Percentiles rank a stretch among this genome's conserved stretches.
These are phyloP conservation scores for Podilymbus podiceps DNA, from an alignment of 2,113 vertebrate genomes.

Conservation along the genomic window DNA sequence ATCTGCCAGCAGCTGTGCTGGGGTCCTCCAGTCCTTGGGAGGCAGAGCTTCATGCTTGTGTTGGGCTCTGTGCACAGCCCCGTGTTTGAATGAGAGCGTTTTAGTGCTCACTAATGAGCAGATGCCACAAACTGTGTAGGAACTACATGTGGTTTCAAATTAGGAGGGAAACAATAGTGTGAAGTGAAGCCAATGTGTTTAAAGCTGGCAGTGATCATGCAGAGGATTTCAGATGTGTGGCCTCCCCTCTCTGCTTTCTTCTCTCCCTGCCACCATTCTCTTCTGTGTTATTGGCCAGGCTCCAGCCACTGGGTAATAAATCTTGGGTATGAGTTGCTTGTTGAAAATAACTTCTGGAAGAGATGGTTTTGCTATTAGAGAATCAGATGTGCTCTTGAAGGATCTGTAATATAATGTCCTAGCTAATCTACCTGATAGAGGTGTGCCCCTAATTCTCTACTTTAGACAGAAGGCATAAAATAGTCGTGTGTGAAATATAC, in stretches of 20 bases:
- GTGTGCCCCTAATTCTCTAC: not conserved
- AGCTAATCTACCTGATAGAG: not conserved
- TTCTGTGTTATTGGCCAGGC: not conserved
- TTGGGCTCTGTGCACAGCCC: not conserved
- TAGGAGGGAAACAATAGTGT: not conserved
- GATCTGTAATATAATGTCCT: not conserved
- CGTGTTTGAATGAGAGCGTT: accelerated
- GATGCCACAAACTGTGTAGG: not conserved
- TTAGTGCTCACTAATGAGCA: not conserved
- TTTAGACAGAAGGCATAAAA: not conserved
- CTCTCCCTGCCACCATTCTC: not conserved
- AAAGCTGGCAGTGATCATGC: not conserved
- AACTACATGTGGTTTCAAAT: not conserved
- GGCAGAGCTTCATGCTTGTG: not conserved
- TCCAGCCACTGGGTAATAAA: not conserved
- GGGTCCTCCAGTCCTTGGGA: not conserved
- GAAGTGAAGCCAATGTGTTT: not conserved
- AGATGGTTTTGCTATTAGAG: not conserved
- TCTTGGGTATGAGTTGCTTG: not conserved
- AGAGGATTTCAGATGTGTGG: not conserved
- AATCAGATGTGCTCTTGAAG: not conserved
- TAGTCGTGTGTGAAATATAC: not conserved
- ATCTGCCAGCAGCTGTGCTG: not conserved
- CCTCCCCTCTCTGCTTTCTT: not conserved
- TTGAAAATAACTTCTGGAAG: not conserved